A percentile compares a stretch with the other conserved stretches of the same genome.
Evolutionary conservation across 2,113 vertebrate species (phyloP).

Genomic region (Poecilia latipinna): DNA sequence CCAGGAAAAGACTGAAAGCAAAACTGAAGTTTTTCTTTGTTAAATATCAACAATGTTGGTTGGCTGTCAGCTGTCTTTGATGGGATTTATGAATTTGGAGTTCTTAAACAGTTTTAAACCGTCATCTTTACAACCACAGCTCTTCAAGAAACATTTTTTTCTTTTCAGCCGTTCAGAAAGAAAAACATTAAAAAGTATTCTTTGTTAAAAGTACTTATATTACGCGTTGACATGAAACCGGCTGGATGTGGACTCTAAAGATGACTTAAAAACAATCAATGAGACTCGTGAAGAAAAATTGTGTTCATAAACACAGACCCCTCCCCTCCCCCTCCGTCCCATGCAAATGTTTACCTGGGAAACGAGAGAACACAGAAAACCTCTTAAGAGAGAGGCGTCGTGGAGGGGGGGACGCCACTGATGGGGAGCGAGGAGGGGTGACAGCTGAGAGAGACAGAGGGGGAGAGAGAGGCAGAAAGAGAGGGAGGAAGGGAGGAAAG

Average conservation of each 20-base stretch:
- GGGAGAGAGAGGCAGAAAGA: slow-evolving; percentile 29
- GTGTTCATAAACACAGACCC: slow-evolving; percentile 1
- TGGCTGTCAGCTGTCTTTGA: too few species aligned
- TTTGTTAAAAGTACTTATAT: not conserved
- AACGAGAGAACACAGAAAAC: slow-evolving; percentile 85
- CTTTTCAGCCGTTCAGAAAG: too few species aligned
- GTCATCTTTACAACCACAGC: too few species aligned
- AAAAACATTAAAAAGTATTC: too few species aligned
- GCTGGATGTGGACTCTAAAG: slow-evolving; percentile 65
- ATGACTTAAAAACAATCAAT: slow-evolving; percentile 31
- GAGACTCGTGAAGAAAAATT: slow-evolving; percentile 1
- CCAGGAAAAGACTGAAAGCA: too few species aligned
- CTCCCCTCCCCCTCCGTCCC: slow-evolving; percentile 31
- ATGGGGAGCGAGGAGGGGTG: slow-evolving; percentile 79
- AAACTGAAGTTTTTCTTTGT: too few species aligned
- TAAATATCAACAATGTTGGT: too few species aligned
- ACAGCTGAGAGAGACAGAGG: slow-evolving; percentile 66
- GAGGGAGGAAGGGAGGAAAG: slow-evolving; percentile 16
- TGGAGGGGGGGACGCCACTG: slow-evolving; percentile 78
- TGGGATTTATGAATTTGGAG: too few species aligned
- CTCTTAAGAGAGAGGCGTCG: slow-evolving; percentile 83
- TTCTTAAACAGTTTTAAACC: too few species aligned
- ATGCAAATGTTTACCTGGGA: slow-evolving; percentile 84
- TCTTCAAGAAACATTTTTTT: too few species aligned
- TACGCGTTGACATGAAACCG: slow-evolving; percentile 20